Evolutionary conservation across 2,888 invertebrate genomes (phyloP), one percentile per base, ranked within the genome.

Genomic region (Tuberolachnus salignus): DNA sequence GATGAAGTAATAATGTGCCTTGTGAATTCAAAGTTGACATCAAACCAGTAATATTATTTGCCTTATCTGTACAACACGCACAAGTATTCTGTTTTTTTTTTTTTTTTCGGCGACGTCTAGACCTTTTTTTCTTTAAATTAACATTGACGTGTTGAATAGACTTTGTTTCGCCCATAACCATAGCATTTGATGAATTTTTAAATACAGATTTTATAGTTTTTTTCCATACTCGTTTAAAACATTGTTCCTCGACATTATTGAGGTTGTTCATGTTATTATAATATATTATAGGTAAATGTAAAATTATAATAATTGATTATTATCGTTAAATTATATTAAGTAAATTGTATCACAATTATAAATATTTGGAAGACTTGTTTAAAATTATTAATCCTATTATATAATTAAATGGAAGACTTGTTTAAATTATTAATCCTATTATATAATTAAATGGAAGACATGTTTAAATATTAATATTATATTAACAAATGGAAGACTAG

Each of bases 231-330:
- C 78, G 57, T 8, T 78, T 78, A 69, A 78, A 78, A 69, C 51
- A 78, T 69, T 78, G 78, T 69, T 78, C 59, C 51, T 78, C 78
- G 21, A 67, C 42, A 42, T 67, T 69, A 59, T 78, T 78, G 69
- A 42, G 21, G 14, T 59, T 21, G 13, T 59, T 46, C 78, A 78
- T 78, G 8, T 44, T 73, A 64, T 64, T 64, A 13, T 23, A 51
- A 34, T n/a, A 19, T 26, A 55, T 1, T 49, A 51, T 66, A n/a
- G 11, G 13, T 16, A 26, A 70, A 70, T 23, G 1, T 21, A 70
- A 72, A 71, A 63, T 53, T 73, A 23, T 53, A 64, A 9, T 23
- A 23, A 21, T 44, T 51, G 26, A 10, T 14, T 49, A 49, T 23
- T n/a, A 42, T 44, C 34, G 26, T 14, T 19, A 61, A 61, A 14